These are phyloP conservation scores for Leucophenga varia DNA, from an alignment of 1,140 invertebrate species.

Conservation along the genomic window DNA sequence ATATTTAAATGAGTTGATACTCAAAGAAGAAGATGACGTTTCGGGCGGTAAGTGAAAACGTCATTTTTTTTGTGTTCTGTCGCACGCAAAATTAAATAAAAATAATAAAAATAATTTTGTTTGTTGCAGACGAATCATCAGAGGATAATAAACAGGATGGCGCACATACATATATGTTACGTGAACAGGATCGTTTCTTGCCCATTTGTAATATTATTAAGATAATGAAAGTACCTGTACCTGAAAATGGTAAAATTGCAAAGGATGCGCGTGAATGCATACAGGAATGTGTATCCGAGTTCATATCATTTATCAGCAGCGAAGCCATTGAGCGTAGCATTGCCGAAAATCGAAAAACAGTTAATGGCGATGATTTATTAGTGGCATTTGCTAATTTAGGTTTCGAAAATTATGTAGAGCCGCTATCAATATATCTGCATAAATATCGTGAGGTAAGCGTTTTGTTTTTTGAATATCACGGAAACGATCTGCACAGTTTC, in stretches of 20 bases:
- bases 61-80: neutral
- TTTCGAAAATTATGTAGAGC: constrained; percentile 98
- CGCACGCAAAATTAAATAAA: neutral
- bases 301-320: constrained; percentile 98
- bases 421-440: constrained; percentile 92
- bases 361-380: constrained; percentile 97
- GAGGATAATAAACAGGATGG: constrained; percentile 37
- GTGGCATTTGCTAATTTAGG: constrained; percentile 96
- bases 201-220: constrained; percentile 98
- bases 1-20: constrained; percentile 36
- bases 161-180: constrained; percentile 58
- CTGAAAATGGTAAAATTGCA: constrained; percentile 95
- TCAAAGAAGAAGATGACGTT: constrained; percentile 44
- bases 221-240: constrained; percentile 98
- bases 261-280: constrained; percentile 99
- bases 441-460: constrained; percentile 83
- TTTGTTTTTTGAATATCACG: constrained; percentile 10
- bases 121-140: constrained; percentile 39
- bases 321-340: constrained; percentile 96
- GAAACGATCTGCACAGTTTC: too few relatives aligned
- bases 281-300: constrained; percentile 99
- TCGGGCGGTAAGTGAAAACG: constrained; percentile 31
- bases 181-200: constrained; percentile 93
- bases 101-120: neutral
- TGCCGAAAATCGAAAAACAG: constrained; percentile 98